Evolutionary conservation across 2,888 invertebrate species (phyloP).

Genomic region (Latheticus oryzae): DNA sequence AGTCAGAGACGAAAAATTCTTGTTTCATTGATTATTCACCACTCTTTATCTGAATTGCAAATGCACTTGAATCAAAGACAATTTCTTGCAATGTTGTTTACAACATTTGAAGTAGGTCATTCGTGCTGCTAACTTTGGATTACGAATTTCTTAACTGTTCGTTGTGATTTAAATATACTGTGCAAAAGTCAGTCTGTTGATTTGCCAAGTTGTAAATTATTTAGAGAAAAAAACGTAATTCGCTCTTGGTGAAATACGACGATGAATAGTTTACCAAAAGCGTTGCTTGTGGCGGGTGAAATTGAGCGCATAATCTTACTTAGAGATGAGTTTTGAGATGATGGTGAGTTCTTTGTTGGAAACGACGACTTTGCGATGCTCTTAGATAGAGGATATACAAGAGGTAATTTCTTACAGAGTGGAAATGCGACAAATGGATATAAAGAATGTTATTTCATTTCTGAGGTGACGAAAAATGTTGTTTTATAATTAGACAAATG

Average conservation of each 20-base stretch:
- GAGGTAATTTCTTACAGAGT: slow-evolving; percentile 14
- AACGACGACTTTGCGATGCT: slow-evolving; percentile 11
- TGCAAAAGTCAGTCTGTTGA: slow-evolving; percentile 1
- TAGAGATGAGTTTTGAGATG: slow-evolving; percentile 35
- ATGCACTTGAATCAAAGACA: slow-evolving; percentile 15
- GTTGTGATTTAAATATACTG: slow-evolving; percentile 18
- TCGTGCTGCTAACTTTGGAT: not conserved
- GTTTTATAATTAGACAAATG: no score
- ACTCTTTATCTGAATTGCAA: slow-evolving; percentile 19
- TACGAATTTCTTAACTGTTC: not conserved
- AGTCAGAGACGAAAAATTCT: no score
- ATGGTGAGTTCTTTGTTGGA: slow-evolving; percentile 5
- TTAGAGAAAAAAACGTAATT: slow-evolving; percentile 21
- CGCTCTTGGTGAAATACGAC: slow-evolving; percentile 21
- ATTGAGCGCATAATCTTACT: slow-evolving; percentile 51
- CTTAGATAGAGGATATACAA: slow-evolving; percentile 13
- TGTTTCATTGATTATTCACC: no score
- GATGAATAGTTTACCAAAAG: slow-evolving; percentile 28
- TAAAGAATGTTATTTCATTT: no score
- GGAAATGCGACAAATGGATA: no score
- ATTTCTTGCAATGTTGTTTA: slow-evolving; percentile 25
- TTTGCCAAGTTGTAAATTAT: slow-evolving; percentile 18
- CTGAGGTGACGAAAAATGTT: no score
- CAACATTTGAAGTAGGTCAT: slow-evolving; percentile 16
- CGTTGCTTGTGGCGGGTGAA: slow-evolving; percentile 51